Evolutionary conservation across 2,113 vertebrate genomes (phyloP).

Genomic region (Agelaius tricolor): DNA sequence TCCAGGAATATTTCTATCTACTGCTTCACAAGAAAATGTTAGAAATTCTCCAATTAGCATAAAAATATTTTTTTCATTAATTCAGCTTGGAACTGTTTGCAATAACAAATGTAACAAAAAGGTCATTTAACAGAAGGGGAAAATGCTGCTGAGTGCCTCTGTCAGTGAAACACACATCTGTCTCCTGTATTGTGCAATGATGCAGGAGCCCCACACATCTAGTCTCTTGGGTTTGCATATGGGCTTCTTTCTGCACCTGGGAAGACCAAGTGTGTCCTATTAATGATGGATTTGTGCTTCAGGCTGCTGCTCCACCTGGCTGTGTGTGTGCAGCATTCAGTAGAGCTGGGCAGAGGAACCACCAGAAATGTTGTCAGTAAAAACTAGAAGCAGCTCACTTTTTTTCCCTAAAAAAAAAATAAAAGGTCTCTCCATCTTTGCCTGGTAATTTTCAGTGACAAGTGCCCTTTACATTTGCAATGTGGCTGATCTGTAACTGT

Average conservation of each 20-base stretch:
- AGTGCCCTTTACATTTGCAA: background rate
- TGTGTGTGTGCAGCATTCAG: background rate
- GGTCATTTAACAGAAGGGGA: background rate
- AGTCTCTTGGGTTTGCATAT: background rate
- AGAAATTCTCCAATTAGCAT: background rate
- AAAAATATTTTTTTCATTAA: background rate
- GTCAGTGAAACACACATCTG: background rate
- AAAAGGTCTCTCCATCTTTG: background rate
- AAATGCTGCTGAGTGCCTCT: background rate
- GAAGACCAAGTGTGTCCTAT: background rate
- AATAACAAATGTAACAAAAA: background rate
- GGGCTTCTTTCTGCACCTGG: background rate
- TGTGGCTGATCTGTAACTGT: background rate
- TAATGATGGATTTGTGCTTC: background rate
- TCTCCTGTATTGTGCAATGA: slow-evolving; percentile 9
- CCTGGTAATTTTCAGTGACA: background rate
- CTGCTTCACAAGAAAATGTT: background rate
- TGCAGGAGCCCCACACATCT: background rate
- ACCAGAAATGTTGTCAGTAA: slow-evolving; percentile 40
- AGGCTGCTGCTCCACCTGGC: background rate
- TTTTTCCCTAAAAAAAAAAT: background rate
- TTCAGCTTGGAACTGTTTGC: background rate
- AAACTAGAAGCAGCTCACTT: background rate
- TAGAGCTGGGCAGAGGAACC: background rate
- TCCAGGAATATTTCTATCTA: background rate